These are phyloP conservation scores for Scolopax mira DNA, from an alignment of 2,113 vertebrate species.

Conservation along the genomic window DNA sequence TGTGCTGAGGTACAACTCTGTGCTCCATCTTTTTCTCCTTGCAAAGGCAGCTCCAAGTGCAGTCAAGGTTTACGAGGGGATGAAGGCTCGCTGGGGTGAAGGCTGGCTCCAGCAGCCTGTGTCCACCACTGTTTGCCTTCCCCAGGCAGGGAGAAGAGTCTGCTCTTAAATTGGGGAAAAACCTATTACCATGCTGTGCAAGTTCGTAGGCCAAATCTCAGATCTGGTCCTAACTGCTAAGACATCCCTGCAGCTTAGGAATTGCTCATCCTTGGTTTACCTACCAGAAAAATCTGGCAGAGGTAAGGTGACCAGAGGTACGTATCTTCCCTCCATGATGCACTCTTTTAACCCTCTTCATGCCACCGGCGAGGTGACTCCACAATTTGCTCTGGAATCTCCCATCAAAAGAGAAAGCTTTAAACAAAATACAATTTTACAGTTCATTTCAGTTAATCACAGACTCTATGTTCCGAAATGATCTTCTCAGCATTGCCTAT, in stretches of 20 bases:
- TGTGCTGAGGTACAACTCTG: not conserved
- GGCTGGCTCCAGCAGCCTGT: not conserved
- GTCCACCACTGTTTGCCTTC: accelerated
- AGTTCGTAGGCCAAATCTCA: not conserved
- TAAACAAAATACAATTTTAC: constrained; percentile 76
- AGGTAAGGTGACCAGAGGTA: not conserved
- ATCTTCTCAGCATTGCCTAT: constrained; percentile 53
- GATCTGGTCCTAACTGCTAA: not conserved
- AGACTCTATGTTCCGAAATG: constrained; percentile 55
- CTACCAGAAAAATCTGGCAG: not conserved
- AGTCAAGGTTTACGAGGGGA: not conserved
- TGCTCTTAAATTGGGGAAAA: not conserved
- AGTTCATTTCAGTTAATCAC: constrained; percentile 78
- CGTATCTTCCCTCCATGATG: not conserved
- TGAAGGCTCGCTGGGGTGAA: accelerated
- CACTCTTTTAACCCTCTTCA: not conserved
- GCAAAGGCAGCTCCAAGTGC: not conserved
- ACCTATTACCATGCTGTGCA: not conserved
- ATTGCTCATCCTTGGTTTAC: not conserved
- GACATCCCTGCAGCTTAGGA: not conserved
- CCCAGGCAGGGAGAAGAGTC: not conserved
- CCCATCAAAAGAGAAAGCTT: constrained; percentile 48
- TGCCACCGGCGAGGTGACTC: accelerated
- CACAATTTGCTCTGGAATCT: not conserved
- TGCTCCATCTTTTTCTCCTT: not conserved